Evolutionary conservation across 2,113 vertebrate genomes (phyloP).

Genomic region (Thoracochromis brauschi): DNA sequence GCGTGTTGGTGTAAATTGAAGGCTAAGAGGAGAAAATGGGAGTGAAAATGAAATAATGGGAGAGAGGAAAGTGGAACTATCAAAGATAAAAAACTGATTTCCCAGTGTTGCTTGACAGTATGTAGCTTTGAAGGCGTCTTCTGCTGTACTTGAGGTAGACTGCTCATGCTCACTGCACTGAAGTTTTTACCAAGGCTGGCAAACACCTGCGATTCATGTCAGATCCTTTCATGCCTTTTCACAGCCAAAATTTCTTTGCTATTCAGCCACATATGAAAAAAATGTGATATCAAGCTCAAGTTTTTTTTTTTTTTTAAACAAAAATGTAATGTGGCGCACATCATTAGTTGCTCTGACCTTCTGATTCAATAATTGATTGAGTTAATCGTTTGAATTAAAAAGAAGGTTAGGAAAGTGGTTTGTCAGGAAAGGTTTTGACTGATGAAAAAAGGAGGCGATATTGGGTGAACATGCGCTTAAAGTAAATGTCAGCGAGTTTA

Average conservation of each 20-base stretch:
- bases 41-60: slow-evolving; percentile 15
- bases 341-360: not conserved
- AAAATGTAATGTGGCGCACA: not conserved
- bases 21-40: not conserved
- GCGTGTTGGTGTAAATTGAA: not conserved
- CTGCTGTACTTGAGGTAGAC: not conserved
- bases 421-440: not conserved
- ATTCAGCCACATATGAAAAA: not conserved
- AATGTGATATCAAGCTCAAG: not conserved
- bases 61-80: slow-evolving; percentile 3
- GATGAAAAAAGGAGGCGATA: not conserved
- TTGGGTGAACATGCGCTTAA: not conserved
- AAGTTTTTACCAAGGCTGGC: slow-evolving; percentile 1
- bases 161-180: slow-evolving; percentile 4
- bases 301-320: not conserved
- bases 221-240: not conserved
- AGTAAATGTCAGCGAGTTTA: not conserved
- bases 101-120: slow-evolving; percentile 3
- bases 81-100: slow-evolving; percentile 29
- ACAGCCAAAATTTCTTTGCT: not conserved
- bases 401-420: not conserved
- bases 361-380: not conserved
- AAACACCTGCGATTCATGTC: not conserved
- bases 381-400: not conserved
- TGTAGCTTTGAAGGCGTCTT: slow-evolving; percentile 12